These are phyloP conservation scores for Ganaspis brasiliensis DNA, from an alignment of 2,888 invertebrate genomes.

Conservation along the genomic window DNA sequence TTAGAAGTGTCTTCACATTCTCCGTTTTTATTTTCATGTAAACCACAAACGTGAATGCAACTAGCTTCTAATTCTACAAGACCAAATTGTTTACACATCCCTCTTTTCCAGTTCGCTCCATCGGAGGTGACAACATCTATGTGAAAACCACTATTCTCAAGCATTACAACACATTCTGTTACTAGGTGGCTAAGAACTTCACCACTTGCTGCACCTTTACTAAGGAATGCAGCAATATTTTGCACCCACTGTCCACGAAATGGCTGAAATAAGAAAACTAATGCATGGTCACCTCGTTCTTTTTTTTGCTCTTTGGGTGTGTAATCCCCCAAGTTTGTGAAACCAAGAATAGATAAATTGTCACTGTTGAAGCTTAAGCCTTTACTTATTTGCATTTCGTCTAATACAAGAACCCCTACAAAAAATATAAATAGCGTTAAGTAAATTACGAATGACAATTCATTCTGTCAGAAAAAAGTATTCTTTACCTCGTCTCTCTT, in stretches of 20 bases:
- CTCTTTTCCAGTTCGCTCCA: background rate
- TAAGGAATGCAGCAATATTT: conserved; percentile 63
- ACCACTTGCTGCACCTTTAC: conserved; percentile 59
- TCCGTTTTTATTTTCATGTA: background rate
- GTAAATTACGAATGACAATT: too few species aligned
- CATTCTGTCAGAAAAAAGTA: too few species aligned
- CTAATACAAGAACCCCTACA: conserved; percentile 57
- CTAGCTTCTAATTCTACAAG: background rate
- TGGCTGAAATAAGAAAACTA: conserved; percentile 66
- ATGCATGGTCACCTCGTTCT: conserved; percentile 62
- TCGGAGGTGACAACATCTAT: background rate
- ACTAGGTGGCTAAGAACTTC: background rate
- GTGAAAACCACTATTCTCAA: background rate
- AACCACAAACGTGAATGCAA: background rate
- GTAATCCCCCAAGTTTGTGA: conserved; percentile 60
- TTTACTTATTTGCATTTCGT: conserved; percentile 63
- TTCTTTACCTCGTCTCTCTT: background rate
- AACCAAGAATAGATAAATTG: conserved; percentile 53
- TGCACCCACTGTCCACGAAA: conserved; percentile 64
- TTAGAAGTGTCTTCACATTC: background rate
- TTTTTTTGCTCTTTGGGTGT: conserved; percentile 56
- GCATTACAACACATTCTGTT: background rate
- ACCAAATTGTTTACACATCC: background rate
- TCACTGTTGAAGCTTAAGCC: conserved; percentile 49
- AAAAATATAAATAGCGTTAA: too few species aligned